phyloP scores from a whole-genome alignment of 1,140 invertebrate species.

The Orchesella cincta region DNA sequence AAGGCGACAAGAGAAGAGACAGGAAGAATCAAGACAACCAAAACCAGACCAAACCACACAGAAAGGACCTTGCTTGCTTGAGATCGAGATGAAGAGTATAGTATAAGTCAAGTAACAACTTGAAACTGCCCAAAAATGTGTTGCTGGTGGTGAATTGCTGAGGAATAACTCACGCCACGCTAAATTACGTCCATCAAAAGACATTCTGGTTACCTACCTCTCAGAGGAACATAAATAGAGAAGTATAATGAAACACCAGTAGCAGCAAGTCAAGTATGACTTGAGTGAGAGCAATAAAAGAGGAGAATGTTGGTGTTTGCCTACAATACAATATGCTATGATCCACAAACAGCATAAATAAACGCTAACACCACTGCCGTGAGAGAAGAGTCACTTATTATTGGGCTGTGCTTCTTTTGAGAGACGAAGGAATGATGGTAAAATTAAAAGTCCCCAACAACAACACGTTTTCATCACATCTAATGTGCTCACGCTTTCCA shows the following conservation, averaged over 20 bases:
- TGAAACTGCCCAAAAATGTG: neutral
- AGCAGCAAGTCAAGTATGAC: no score
- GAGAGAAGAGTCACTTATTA: no score
- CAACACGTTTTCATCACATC: neutral
- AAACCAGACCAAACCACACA: neutral
- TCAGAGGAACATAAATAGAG: no score
- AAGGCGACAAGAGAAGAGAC: neutral
- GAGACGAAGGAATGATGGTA: neutral
- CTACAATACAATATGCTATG: no score
- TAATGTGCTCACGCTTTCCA: neutral
- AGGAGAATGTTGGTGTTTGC: no score
- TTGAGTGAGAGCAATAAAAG: no score
- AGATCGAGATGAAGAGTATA: neutral
- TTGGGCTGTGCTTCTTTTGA: no score
- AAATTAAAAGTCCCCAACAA: neutral
- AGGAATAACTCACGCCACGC: neutral
- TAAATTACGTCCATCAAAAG: neutral
- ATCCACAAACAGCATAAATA: no score
- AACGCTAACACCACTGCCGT: no score
- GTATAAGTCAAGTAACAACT: neutral
- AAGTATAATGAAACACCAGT: no score
- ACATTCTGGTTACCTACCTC: no score
- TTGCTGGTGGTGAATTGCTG: neutral
- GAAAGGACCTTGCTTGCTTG: neutral
- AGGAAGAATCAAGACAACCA: neutral